Evolutionary conservation across 2,888 invertebrate species (phyloP), one percentile per base, ranked within the genome.

Genomic region (Teleogryllus oceanicus): DNA sequence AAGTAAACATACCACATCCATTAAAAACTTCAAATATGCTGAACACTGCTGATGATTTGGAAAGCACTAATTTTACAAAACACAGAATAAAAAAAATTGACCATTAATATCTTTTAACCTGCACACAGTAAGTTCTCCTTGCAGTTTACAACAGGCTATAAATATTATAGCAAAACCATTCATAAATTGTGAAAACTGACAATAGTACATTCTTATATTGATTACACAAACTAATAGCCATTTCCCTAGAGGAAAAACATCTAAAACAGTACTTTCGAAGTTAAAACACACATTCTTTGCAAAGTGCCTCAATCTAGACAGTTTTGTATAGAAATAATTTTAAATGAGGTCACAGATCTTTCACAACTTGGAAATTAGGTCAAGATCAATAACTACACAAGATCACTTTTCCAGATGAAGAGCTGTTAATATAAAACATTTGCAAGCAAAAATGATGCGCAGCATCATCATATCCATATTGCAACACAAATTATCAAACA

Each of bases 1-100:
- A 62, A 62, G 62, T 62, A 62, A 62, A 62, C 62, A 62, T 62
- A 62, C 62, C 62, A 62, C 62, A 62, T 62, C 62, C 62, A 62
- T 62, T 62, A 62, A 62, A 37, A 62, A 62, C 62, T 62, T 62
- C 62, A 62, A 62, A 62, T 62, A 62, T 62, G 62, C 62, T 62
- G 62, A 62, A 62, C 62, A 62, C 62, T 62, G 62, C 62, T 62
- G 62, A 62, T 62, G 62, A 18, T 62, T 62, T 62, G 62, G 62
- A 62, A 62, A 62, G 62, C 62, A 62, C 62, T 62, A 62, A 62
- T 62, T 62, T 62, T 62, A 62, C 62, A 18, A 16, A 62, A 62
- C 62, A 62, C 62, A 62, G 62, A 62, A n/a, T 62, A 62, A 62
- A 62, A 62, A 62, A 62, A 62, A 62, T 12, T 12, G 62, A 62